phyloP scores from a whole-genome alignment of 2,113 vertebrate genomes.

The Cranoglanis bouderius region DNA sequence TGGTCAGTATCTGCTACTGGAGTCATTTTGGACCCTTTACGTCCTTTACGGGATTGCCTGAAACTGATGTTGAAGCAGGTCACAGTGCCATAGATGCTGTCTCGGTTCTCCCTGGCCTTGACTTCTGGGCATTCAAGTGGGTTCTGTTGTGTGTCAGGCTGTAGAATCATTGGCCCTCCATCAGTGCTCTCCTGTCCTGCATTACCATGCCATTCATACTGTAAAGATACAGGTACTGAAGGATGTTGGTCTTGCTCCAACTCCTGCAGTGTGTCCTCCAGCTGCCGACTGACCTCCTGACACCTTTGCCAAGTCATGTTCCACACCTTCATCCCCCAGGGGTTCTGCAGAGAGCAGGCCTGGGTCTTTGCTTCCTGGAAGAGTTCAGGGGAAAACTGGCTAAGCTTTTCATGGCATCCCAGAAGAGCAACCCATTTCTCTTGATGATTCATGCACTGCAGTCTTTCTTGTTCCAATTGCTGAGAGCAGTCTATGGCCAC shows the following conservation, averaged over 20 bases:
- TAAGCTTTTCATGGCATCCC: slow-evolving; percentile 77
- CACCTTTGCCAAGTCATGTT: slow-evolving; percentile 74
- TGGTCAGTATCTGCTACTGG: neutral
- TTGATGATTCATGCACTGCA: slow-evolving; percentile 58
- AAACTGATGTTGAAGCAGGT: slow-evolving; percentile 44
- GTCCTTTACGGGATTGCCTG: slow-evolving; percentile 44
- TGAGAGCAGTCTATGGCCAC: slow-evolving; percentile 76
- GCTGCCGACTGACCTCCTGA: slow-evolving; percentile 70
- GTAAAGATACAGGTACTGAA: slow-evolving; percentile 2
- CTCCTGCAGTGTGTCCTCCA: slow-evolving; percentile 72
- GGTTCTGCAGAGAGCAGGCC: slow-evolving; percentile 66
- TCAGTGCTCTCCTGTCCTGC: neutral
- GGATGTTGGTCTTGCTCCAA: slow-evolving; percentile 53
- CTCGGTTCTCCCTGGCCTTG: slow-evolving; percentile 8
- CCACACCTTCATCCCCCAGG: slow-evolving; percentile 74
- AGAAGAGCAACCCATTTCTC: slow-evolving; percentile 70
- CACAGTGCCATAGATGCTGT: slow-evolving; percentile 38
- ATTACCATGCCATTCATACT: slow-evolving; percentile 13
- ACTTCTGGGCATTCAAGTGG: neutral
- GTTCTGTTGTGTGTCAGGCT: neutral
- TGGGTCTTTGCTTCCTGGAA: slow-evolving; percentile 81
- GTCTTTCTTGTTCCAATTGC: slow-evolving; percentile 64
- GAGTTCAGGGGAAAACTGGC: slow-evolving; percentile 71
- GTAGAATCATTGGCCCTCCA: neutral
- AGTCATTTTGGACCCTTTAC: slow-evolving; percentile 13